phyloP scores from a whole-genome alignment of 2,888 invertebrate species.

The Mechanitis messenoides region DNA sequence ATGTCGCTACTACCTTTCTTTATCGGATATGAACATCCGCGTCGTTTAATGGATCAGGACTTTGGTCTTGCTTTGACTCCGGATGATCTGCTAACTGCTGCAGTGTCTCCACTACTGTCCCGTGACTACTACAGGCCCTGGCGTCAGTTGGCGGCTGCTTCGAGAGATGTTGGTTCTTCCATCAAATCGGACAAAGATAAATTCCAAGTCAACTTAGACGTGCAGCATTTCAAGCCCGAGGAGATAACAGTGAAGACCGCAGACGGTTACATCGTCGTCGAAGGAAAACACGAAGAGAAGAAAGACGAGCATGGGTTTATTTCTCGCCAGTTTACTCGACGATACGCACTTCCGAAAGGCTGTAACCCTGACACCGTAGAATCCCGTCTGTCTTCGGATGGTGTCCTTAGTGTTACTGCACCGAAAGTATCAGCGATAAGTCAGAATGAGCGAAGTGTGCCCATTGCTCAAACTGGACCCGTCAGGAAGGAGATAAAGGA shows the following conservation, averaged over 20 bases:
- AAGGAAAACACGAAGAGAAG: slow-evolving; percentile 86
- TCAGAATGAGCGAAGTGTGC: slow-evolving; percentile 44
- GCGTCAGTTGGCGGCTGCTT: slow-evolving; percentile 55
- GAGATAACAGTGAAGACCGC: slow-evolving; percentile 85
- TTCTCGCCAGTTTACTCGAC: slow-evolving; percentile 82
- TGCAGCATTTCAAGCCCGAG: slow-evolving; percentile 83
- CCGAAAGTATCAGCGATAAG: slow-evolving; percentile 55
- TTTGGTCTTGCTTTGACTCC: slow-evolving; percentile 58
- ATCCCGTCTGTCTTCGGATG: slow-evolving; percentile 84
- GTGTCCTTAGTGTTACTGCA: slow-evolving; percentile 81
- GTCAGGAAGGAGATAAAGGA: slow-evolving; percentile 50
- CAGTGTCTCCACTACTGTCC: slow-evolving; percentile 40
- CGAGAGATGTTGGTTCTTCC: slow-evolving; percentile 65
- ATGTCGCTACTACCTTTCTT: slow-evolving; percentile 52
- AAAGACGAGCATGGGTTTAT: slow-evolving; percentile 83
- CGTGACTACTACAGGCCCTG: slow-evolving; percentile 52
- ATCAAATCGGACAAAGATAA: slow-evolving; percentile 76
- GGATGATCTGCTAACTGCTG: slow-evolving; percentile 50
- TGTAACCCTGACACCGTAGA: slow-evolving; percentile 80
- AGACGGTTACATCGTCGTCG: slow-evolving; percentile 80
- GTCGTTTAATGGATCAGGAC: slow-evolving; percentile 52
- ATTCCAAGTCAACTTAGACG: slow-evolving; percentile 82
- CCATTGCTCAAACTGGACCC: slow-evolving; percentile 50
- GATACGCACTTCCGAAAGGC: slow-evolving; percentile 83
- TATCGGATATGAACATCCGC: slow-evolving; percentile 39